Evolutionary conservation across 2,797 vertebrate genomes (phyloP).

Genomic region (Coregonus suidteri): DNA sequence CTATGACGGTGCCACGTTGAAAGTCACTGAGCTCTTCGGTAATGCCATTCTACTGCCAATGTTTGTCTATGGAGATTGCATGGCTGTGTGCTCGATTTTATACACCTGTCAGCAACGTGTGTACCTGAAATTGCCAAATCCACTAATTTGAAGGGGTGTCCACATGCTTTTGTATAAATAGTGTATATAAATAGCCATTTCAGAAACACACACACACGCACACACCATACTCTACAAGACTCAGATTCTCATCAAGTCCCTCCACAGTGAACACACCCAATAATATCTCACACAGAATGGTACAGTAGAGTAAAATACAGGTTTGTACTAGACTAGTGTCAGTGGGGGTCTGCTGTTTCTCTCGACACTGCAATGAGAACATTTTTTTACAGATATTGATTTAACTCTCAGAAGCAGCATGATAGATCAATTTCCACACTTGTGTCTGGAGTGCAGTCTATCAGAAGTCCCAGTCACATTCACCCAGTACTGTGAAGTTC

Average conservation of each 20-base stretch:
- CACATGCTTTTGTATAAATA: too few species aligned
- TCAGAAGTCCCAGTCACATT: conserved; percentile 8
- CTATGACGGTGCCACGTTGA: too few species aligned
- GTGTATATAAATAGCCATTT: neutral
- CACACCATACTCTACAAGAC: neutral
- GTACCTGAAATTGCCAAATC: too few species aligned
- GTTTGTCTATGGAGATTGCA: too few species aligned
- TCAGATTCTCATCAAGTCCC: neutral
- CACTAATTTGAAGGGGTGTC: too few species aligned
- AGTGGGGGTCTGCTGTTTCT: conserved; percentile 10
- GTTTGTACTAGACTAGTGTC: neutral
- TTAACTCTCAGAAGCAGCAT: conserved; percentile 29
- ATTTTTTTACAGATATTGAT: conserved; percentile 13
- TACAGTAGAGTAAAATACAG: neutral
- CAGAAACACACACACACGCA: neutral
- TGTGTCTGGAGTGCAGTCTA: conserved; percentile 8
- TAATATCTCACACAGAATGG: neutral
- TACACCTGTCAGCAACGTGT: too few species aligned
- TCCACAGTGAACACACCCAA: neutral
- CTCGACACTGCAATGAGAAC: conserved; percentile 10
- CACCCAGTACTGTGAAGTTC: conserved; percentile 12
- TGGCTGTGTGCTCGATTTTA: too few species aligned
- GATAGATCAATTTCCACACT: conserved; percentile 35
- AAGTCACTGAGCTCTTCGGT: too few species aligned
- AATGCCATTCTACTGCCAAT: too few species aligned